phyloP scores from a whole-genome alignment of 92 coral and sea anemone species.

The Palythoa caribaeorum region DNA sequence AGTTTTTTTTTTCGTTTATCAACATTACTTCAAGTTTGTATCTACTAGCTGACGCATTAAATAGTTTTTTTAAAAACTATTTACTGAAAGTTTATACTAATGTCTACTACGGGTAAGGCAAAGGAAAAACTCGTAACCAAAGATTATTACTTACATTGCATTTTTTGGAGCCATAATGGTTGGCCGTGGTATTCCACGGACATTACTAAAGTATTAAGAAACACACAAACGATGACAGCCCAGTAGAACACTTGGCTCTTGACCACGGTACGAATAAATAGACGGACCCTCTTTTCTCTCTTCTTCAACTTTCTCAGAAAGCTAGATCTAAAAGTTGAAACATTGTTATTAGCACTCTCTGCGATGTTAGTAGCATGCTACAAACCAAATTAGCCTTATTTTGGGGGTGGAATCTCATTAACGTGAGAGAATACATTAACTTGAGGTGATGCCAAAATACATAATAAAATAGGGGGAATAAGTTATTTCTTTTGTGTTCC shows the following conservation, averaged over 20 bases:
- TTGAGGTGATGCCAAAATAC: too few species aligned
- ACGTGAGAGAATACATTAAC: too few species aligned
- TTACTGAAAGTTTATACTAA: not conserved
- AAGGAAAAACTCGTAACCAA: not conserved
- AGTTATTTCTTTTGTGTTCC: too few species aligned
- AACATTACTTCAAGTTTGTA: too few species aligned
- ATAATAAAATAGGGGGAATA: too few species aligned
- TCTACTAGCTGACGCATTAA: too few species aligned
- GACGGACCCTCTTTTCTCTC: constrained; percentile 78
- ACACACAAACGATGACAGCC: constrained; percentile 95
- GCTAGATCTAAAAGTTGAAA: constrained; percentile 52
- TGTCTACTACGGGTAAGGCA: not conserved
- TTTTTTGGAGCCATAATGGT: constrained; percentile 72
- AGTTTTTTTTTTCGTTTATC: too few species aligned
- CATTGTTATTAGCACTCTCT: not conserved
- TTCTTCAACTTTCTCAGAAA: constrained; percentile 79
- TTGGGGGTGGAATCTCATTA: too few species aligned
- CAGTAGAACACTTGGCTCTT: constrained; percentile 93
- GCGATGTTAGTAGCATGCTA: not conserved
- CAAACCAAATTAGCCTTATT: too few species aligned
- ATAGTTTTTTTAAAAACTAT: too few species aligned
- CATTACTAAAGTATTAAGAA: constrained; percentile 91
- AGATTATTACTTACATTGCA: constrained; percentile 73
- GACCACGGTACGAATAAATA: constrained; percentile 79
- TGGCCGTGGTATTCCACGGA: constrained; percentile 90